Percentiles rank a stretch among this genome's conserved stretches.
phyloP scores from a whole-genome alignment of 2,113 vertebrate genomes.

The Merops nubicus region DNA sequence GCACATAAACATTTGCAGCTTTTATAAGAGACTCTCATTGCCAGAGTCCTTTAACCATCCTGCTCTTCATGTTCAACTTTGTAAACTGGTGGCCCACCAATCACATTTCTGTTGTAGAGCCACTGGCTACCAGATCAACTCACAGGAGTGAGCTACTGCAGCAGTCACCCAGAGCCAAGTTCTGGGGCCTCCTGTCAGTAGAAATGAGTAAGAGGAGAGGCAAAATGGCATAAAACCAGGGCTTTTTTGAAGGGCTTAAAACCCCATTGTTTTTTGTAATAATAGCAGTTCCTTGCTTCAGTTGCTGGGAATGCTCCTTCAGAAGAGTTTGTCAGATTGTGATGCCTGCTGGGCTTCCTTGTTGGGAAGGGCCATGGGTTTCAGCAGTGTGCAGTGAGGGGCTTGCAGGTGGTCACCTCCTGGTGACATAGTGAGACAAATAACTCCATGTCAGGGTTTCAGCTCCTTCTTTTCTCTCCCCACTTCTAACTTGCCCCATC shows the following conservation, averaged over 20 bases:
- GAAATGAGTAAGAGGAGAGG: background rate
- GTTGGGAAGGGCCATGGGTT: background rate
- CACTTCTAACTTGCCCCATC: background rate
- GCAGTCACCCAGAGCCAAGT: background rate
- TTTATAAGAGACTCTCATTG: background rate
- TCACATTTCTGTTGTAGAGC: background rate
- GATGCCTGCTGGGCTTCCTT: background rate
- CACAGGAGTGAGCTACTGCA: background rate
- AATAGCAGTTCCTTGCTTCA: background rate
- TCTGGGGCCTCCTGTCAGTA: accelerated
- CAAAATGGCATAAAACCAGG: accelerated
- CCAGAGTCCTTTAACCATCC: background rate
- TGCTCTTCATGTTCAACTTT: background rate
- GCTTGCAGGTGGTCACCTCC: background rate
- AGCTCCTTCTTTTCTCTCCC: background rate
- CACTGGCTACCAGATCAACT: background rate
- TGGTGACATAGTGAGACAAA: background rate
- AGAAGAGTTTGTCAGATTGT: background rate
- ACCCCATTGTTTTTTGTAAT: background rate
- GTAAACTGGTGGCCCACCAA: background rate
- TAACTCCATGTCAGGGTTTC: background rate
- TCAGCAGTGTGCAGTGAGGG: accelerated
- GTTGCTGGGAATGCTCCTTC: background rate
- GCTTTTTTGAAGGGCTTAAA: background rate
- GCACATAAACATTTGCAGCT: background rate